phyloP scores from a whole-genome alignment of 2,113 vertebrate species.

The Monarcha castaneiventris region DNA sequence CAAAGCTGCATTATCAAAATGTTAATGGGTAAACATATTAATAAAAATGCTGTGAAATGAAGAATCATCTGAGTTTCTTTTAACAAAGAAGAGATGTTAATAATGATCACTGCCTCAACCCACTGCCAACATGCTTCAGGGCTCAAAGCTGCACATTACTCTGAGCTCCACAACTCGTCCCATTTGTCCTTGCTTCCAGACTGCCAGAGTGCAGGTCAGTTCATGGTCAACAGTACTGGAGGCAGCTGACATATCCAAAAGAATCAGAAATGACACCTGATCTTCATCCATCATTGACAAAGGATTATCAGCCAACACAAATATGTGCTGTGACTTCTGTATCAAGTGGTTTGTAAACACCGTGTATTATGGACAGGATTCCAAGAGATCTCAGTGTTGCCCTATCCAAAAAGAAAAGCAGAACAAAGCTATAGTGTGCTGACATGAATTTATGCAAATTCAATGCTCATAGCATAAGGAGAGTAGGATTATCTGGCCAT shows the following conservation, averaged over 20 bases:
- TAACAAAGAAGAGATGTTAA: not conserved
- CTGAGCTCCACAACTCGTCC: not conserved
- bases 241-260: conserved; percentile 32
- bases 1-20: not conserved
- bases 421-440: not conserved
- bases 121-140: not conserved
- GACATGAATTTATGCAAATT: not conserved
- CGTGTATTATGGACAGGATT: not conserved
- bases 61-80: not conserved
- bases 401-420: not conserved
- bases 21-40: not conserved
- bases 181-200: not conserved
- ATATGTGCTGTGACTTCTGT: conserved; percentile 3
- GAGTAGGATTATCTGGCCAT: not conserved
- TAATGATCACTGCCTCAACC: not conserved
- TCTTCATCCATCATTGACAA: conserved; percentile 35
- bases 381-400: not conserved
- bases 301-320: conserved; percentile 13
- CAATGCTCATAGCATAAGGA: not conserved
- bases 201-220: not conserved
- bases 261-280: conserved; percentile 16
- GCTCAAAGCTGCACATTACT: not conserved
- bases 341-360: conserved; percentile 25
- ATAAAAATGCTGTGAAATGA: not conserved
- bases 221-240: conserved; percentile 15